These are phyloP conservation scores for Drosophila trapezifrons DNA, from an alignment of 1,140 invertebrate species.

Conservation along the genomic window DNA sequence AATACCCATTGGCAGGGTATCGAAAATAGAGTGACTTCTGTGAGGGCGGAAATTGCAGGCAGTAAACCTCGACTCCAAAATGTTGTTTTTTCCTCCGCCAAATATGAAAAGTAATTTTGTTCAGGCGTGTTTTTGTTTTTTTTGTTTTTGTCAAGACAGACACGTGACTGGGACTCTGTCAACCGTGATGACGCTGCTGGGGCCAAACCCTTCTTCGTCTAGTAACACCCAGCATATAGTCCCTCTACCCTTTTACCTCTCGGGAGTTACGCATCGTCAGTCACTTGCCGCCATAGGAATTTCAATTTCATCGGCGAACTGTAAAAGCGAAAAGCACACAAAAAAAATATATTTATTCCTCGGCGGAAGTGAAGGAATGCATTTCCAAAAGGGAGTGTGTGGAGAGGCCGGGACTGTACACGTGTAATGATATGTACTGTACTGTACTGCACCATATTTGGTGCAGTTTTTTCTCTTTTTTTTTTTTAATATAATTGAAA, in stretches of 20 bases:
- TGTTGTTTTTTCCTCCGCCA: constrained; percentile 14
- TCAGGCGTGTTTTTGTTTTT: constrained; percentile 8
- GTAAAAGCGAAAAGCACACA: constrained; percentile 24
- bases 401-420: constrained; percentile 23
- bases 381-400: constrained; percentile 28
- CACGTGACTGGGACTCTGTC: constrained; percentile 43
- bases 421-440: constrained; percentile 4
- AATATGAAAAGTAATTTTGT: constrained; percentile 48
- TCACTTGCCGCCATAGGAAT: constrained; percentile 66
- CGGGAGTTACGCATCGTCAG: constrained; percentile 64
- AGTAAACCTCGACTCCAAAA: constrained; percentile 4
- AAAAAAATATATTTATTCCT: not conserved
- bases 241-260: constrained; percentile 9
- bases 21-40: not conserved
- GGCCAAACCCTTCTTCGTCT: constrained; percentile 22
- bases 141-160: constrained; percentile 27
- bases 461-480: constrained; percentile 34
- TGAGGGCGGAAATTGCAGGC: constrained; percentile 24
- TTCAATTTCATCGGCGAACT: constrained; percentile 54
- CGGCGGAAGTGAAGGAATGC: constrained; percentile 52
- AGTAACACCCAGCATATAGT: not conserved
- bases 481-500: constrained; percentile 68
- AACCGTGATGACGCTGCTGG: constrained; percentile 32
- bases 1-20: not conserved
- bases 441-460: constrained; percentile 11